Evolutionary conservation across 2,888 invertebrate species (phyloP), one percentile per base, ranked within the genome.

Genomic region (Chydorus sphaericus): DNA sequence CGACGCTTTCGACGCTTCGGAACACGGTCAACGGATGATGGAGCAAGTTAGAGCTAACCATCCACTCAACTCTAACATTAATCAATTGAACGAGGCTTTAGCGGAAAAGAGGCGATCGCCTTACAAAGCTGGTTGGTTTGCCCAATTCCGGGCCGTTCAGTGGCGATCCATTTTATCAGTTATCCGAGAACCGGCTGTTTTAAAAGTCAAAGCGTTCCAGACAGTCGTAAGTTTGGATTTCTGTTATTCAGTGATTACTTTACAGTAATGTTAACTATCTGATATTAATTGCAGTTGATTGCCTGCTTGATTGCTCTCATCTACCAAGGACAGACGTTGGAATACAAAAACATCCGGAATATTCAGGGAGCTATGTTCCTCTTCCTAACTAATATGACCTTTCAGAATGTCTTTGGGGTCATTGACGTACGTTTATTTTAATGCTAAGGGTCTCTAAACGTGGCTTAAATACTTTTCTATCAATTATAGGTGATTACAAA

Each of bases 341-440:
- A 85, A 67, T 87, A 88, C 69, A 85, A 86, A 64, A 93, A 89
- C 2, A 88, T 93, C 1, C 86, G 87, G 82, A 94, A 94, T 69
- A 87, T 93, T 61, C 93, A 91, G 67, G 93, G 93, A 44, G 89
- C 85, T 28, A 76, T 93, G 56, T 93, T 91, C 69, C 80, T 92
- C 66, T 84, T 91, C 67, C 77, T 91, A 50, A 88, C 88, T 16
- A 91, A 89, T 66, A 85, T 91, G 83, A 92, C 92, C 6, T 92
- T 93, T 70, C 88, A 90, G 65, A 92, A 91, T 69, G 82, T 91
- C n/a, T 92, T 92, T 66, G 88, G 91, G 59, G 93, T 94, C 39
- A 83, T 93, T 58, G 87, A 85, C 69, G 94, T 93, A 71, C 80
- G 85, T 75, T 11, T 11, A 16, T 49, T 16, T 38, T 33, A 10